These are phyloP conservation scores for Takifugu ocellatus DNA, from an alignment of 2,797 vertebrate species.

Conservation along the genomic window DNA sequence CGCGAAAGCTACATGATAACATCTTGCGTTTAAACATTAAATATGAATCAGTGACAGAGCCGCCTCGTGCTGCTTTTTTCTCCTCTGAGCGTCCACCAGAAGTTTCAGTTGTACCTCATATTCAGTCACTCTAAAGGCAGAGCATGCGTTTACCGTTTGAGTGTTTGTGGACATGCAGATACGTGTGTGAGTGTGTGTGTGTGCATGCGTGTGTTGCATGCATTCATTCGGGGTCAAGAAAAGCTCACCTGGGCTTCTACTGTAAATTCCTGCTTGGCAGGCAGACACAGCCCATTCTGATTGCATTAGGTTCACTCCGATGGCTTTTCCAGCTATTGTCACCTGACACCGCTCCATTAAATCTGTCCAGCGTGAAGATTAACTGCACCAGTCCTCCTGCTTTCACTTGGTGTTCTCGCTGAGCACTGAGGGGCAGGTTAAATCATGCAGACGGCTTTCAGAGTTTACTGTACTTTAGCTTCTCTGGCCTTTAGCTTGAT, in stretches of 20 bases:
- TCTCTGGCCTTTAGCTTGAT: constrained; percentile 36
- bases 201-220: constrained; percentile 1
- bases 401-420: constrained; percentile 50
- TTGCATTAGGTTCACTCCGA: constrained; percentile 71
- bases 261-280: constrained; percentile 56
- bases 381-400: constrained; percentile 72
- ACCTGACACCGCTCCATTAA: constrained; percentile 83
- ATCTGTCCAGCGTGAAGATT: constrained; percentile 79
- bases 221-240: constrained; percentile 16
- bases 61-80: no score
- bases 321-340: constrained; percentile 81
- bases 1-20: constrained; percentile 7
- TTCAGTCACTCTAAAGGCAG: no score
- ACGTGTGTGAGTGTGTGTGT: not conserved
- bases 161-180: not conserved
- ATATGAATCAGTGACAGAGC: no score
- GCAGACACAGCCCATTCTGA: constrained; percentile 55
- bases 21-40: not conserved
- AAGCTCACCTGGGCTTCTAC: constrained; percentile 50
- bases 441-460: constrained; percentile 57
- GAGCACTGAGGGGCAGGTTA: constrained; percentile 55
- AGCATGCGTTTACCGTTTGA: not conserved
- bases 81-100: no score
- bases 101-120: no score
- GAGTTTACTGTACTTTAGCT: constrained; percentile 42